A percentile compares a stretch with the other conserved stretches of the same genome.
phyloP scores from a whole-genome alignment of 1,140 invertebrate species.

The Cydia amplana region DNA sequence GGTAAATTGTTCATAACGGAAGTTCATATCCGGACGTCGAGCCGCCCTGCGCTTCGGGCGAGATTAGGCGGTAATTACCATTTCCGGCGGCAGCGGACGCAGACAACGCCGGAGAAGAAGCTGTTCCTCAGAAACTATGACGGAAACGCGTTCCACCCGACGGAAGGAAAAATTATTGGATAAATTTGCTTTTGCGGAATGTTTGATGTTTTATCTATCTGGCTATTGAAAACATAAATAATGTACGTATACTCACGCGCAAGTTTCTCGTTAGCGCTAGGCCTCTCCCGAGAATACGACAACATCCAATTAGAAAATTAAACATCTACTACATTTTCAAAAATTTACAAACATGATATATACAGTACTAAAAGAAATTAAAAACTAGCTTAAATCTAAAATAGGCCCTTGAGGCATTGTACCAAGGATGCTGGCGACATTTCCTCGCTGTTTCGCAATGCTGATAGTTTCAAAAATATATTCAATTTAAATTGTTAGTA shows the following conservation, averaged over 20 bases:
- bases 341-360: no score
- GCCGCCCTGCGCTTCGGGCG: constrained; percentile 72
- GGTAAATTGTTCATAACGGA: constrained; percentile 84
- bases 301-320: no score
- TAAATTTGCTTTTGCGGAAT: constrained; percentile 43
- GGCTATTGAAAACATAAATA: constrained; percentile 26
- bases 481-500: no score
- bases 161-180: constrained; percentile 56
- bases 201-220: constrained; percentile 40
- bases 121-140: constrained; percentile 49
- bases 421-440: no score
- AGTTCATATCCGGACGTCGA: constrained; percentile 81
- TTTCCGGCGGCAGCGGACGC: constrained; percentile 78
- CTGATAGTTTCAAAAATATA: no score
- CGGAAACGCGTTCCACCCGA: constrained; percentile 51
- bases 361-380: no score
- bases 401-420: no score
- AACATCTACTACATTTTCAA: no score
- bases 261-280: not conserved
- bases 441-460: no score
- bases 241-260: not conserved
- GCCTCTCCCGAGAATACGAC: no score
- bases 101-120: constrained; percentile 67
- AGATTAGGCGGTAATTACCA: constrained; percentile 82
- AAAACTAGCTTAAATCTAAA: no score